Conservation (phyloP, 2,888 invertebrate species). For the Drosophila phalerata region DNA sequence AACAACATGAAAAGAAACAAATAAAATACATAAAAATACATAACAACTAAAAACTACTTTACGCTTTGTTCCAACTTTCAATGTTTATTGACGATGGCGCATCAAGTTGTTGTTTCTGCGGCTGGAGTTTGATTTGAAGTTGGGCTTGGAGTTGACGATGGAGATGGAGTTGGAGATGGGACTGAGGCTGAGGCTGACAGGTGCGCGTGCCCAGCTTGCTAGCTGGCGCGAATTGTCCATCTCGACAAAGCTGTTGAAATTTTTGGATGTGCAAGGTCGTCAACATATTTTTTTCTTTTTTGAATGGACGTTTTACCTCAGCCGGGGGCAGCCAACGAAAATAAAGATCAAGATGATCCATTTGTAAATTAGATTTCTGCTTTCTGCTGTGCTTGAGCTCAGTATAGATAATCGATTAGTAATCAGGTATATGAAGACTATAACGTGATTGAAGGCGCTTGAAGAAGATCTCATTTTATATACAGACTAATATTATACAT, state of each 20-base stretch:
- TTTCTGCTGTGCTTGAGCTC: constrained; percentile 10
- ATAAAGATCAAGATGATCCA: constrained; percentile 52
- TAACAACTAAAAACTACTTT: constrained; percentile 14
- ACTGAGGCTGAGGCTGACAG: constrained; percentile 35
- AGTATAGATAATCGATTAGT: constrained; percentile 8
- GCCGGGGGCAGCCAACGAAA: constrained; percentile 27
- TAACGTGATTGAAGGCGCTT: background rate
- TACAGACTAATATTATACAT: background rate
- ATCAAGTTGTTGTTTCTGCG: constrained; percentile 7
- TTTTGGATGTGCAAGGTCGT: constrained; percentile 69
- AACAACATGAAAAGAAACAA: constrained; percentile 16
- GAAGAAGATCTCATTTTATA: background rate
- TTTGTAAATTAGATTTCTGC: constrained; percentile 49
- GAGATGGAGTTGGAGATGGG: constrained; percentile 10
- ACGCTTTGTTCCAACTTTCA: constrained; percentile 49
- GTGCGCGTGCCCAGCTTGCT: constrained; percentile 57
- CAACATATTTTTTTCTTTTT: constrained; percentile 28
- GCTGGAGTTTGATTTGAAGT: constrained; percentile 11
- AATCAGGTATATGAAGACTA: background rate
- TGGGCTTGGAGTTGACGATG: constrained; percentile 8
- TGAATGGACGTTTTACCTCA: constrained; percentile 26
- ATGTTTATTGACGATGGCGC: constrained; percentile 39
- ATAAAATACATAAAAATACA: constrained; percentile 18
- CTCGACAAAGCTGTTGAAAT: constrained; percentile 68
- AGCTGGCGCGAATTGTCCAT: constrained; percentile 56